Conservation (phyloP, 2,888 invertebrate species). For the Tenthredo distinguenda region DNA sequence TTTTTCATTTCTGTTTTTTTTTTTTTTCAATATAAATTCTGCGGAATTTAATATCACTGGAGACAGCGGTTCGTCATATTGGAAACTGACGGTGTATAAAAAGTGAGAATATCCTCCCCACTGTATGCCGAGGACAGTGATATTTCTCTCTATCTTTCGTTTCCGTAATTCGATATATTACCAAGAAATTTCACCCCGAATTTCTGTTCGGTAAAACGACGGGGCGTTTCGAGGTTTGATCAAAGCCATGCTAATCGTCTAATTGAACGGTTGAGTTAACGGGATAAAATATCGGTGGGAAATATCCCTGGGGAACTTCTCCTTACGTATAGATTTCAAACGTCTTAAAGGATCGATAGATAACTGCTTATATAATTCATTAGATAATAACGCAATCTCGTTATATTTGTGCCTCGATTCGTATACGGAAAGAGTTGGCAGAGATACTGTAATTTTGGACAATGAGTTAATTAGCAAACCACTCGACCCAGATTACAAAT, state of each 20-base stretch:
- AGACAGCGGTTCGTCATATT: slow-evolving; percentile 32
- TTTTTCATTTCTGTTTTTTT: not conserved
- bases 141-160: not conserved
- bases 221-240: not conserved
- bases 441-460: not conserved
- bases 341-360: not conserved
- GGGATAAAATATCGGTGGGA: not conserved
- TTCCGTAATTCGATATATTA: not conserved
- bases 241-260: not conserved
- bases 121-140: not conserved
- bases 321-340: not conserved
- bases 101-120: slow-evolving; percentile 8
- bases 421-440: not conserved
- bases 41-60: slow-evolving; percentile 39
- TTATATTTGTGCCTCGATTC: not conserved
- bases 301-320: not conserved
- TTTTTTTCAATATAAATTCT: slow-evolving; percentile 22
- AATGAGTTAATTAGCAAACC: not conserved
- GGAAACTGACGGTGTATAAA: slow-evolving; percentile 30
- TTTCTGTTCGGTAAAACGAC: not conserved
- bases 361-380: not conserved
- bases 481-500: not conserved
- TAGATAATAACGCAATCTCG: not conserved
- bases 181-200: not conserved
- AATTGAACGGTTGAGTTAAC: slow-evolving; percentile 17